phyloP scores from a whole-genome alignment of 2,797 vertebrate genomes.

The Lacerta viridis region DNA sequence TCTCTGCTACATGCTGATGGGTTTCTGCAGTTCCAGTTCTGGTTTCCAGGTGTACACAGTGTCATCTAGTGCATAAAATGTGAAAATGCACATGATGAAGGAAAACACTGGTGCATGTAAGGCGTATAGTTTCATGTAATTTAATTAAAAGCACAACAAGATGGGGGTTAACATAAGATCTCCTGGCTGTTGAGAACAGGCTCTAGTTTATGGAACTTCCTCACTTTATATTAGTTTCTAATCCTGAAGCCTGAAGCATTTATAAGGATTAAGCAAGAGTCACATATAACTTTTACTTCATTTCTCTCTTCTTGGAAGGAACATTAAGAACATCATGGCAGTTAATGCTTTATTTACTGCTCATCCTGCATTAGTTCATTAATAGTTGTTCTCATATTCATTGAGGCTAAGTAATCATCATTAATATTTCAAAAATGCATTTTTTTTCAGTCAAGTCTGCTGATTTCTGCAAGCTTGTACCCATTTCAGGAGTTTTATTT shows the following conservation, averaged over 20 bases:
- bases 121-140: background rate
- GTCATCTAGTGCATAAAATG: conserved; percentile 73
- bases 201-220: background rate
- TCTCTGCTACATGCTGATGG: conserved; percentile 58
- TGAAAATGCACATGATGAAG: conserved; percentile 18
- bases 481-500: background rate
- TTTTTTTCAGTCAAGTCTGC: background rate
- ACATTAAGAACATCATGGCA: background rate
- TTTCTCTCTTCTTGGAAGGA: background rate
- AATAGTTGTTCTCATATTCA: background rate
- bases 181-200: background rate
- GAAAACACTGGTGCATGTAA: conserved; percentile 5
- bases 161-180: background rate
- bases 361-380: background rate
- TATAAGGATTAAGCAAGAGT: background rate
- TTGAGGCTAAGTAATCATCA: background rate
- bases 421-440: background rate
- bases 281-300: background rate
- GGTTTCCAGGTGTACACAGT: conserved; percentile 70
- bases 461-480: background rate
- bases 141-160: background rate
- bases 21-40: conserved; percentile 31
- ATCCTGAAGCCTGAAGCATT: background rate
- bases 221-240: background rate
- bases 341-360: background rate